A percentile compares a stretch with the other conserved stretches of the same genome.
These are phyloP conservation scores for Cercocebus atys DNA, from an alignment of 2,113 vertebrate species.

Conservation along the genomic window DNA sequence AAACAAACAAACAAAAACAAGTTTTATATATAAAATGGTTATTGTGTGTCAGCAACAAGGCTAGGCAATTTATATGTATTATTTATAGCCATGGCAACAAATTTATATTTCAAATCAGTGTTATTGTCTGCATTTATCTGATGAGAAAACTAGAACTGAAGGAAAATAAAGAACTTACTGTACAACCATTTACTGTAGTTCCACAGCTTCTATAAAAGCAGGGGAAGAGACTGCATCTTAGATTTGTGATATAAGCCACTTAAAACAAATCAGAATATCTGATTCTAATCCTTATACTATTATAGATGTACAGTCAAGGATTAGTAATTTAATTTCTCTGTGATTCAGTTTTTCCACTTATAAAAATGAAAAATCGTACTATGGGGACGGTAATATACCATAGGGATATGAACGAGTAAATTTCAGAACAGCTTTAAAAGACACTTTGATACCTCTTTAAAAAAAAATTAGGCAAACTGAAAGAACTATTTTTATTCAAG, in stretches of 20 bases:
- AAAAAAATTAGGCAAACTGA: neutral
- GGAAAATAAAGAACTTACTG: neutral
- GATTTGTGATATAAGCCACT: neutral
- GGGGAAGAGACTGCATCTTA: neutral
- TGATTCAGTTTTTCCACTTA: neutral
- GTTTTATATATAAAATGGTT: neutral
- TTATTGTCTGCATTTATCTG: neutral
- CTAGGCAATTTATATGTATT: neutral
- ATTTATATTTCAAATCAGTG: neutral
- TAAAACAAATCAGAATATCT: neutral
- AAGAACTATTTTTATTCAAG: neutral
- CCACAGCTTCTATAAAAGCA: neutral
- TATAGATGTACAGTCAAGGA: neutral
- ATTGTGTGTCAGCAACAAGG: neutral
- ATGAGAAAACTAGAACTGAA: neutral
- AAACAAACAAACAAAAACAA: neutral
- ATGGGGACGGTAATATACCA: neutral
- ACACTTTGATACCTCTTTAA: neutral
- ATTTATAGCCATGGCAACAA: neutral
- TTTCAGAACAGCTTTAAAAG: neutral
- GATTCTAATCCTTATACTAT: neutral
- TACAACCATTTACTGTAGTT: neutral
- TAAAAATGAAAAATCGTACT: neutral
- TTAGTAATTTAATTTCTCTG: neutral
- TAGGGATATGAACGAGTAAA: neutral